Conservation (phyloP, 1,140 invertebrate species). For the Camponotus vicinus region DNA sequence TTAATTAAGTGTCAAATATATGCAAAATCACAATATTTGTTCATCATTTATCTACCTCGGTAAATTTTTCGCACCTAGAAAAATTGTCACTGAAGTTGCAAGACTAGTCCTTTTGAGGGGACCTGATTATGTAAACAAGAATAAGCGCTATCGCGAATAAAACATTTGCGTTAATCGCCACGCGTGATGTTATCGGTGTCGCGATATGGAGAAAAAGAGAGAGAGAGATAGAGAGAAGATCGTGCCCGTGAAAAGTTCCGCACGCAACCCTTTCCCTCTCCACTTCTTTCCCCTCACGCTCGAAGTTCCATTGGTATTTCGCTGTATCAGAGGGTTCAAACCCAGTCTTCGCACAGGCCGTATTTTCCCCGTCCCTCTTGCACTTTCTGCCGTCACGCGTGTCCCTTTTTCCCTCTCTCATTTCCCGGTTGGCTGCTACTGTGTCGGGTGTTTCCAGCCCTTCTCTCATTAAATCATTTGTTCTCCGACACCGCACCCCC, state of each 20-base stretch:
- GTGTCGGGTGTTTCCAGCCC: slow-evolving; percentile 78
- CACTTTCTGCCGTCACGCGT: slow-evolving; percentile 6
- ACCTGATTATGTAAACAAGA: slow-evolving; percentile 11
- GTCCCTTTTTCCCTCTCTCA: slow-evolving; percentile 73
- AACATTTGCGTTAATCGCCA: slow-evolving; percentile 11
- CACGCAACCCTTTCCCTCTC: not conserved
- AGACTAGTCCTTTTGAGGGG: too few species aligned
- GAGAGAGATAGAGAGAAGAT: not conserved
- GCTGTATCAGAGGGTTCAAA: slow-evolving; percentile 50
- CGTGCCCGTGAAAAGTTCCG: slow-evolving; percentile 15
- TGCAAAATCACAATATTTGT: too few species aligned
- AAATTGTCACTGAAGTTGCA: too few species aligned
- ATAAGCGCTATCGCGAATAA: not conserved
- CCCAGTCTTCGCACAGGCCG: slow-evolving; percentile 33
- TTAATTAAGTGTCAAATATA: too few species aligned
- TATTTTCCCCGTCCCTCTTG: slow-evolving; percentile 65
- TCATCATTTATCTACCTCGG: too few species aligned
- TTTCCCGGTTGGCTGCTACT: slow-evolving; percentile 81
- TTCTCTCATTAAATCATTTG: slow-evolving; percentile 85
- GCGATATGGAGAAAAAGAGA: not conserved
- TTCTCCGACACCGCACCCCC: slow-evolving; percentile 73
- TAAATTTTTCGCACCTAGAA: too few species aligned
- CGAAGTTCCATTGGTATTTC: slow-evolving; percentile 47
- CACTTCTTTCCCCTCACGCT: not conserved
- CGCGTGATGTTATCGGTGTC: slow-evolving; percentile 16